phyloP scores from a whole-genome alignment of 2,797 vertebrate species.

The Danio kyathit region DNA sequence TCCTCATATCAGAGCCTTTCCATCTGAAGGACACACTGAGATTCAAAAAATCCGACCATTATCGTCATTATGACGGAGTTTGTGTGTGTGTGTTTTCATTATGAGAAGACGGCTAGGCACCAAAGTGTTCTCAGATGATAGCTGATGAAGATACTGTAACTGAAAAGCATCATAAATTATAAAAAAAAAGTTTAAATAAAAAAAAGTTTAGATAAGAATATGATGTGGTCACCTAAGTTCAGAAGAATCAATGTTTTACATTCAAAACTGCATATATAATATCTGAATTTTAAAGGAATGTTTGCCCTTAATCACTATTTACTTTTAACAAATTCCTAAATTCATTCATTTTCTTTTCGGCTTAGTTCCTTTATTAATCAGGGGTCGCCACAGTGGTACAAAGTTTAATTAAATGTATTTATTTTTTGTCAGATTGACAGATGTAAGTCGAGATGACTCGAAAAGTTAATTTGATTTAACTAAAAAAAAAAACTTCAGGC shows the following conservation, averaged over 20 bases:
- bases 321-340: no score
- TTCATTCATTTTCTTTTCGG: no score
- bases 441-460: no score
- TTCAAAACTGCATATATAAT: background rate
- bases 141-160: background rate
- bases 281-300: background rate
- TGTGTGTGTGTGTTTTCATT: background rate
- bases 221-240: background rate
- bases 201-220: background rate
- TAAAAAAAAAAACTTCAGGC: no score
- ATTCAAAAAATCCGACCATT: background rate
- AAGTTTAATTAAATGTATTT: no score
- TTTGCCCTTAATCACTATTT: background rate
- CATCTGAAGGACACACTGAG: constrained; percentile 14
- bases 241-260: background rate
- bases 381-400: no score
- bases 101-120: background rate
- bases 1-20: constrained; percentile 7
- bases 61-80: background rate
- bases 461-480: no score
- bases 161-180: background rate
- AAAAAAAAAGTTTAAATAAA: no score
- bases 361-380: no score
- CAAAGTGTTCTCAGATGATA: background rate
- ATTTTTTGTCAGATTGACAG: no score